Percentiles rank a stretch among this genome's conserved stretches.
Evolutionary conservation across 2,888 invertebrate genomes (phyloP).

Genomic region (Fragum sueziense): DNA sequence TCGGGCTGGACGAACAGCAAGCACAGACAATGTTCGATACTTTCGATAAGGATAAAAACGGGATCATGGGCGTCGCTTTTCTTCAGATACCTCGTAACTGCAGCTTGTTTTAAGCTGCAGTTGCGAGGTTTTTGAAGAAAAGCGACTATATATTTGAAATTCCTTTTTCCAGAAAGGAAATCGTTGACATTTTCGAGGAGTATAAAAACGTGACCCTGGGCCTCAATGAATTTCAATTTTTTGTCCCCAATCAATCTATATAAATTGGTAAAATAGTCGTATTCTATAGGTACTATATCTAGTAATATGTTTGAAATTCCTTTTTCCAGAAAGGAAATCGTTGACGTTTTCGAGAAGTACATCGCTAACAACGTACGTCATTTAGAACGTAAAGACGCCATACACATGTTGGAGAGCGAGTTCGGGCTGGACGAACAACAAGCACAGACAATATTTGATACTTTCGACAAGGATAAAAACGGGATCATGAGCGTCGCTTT

Average conservation of each 20-base stretch:
- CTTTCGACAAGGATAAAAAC: slow-evolving; percentile 80
- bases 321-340: slow-evolving; percentile 75
- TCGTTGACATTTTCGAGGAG: no score
- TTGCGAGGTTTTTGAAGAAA: no score
- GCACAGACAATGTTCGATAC: slow-evolving; percentile 79
- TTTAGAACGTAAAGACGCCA: slow-evolving; percentile 74
- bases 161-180: no score
- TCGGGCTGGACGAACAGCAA: slow-evolving; percentile 73
- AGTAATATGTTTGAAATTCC: no score
- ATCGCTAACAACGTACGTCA: slow-evolving; percentile 76
- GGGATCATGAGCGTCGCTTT: slow-evolving; percentile 79
- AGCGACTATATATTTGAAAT: no score
- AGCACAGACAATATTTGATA: slow-evolving; percentile 78
- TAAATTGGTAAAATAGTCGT: no score
- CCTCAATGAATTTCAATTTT: no score
- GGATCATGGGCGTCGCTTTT: slow-evolving; percentile 79
- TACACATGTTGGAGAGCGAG: slow-evolving; percentile 76
- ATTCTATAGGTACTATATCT: no score
- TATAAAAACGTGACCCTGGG: no score
- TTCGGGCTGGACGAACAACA: slow-evolving; percentile 75
- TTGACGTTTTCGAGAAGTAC: slow-evolving; percentile 79
- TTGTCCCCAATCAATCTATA: no score
- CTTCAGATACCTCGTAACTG: no score
- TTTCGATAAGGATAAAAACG: slow-evolving; percentile 80
- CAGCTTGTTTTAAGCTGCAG: no score